A percentile compares a stretch with the other conserved stretches of the same genome.
These are phyloP conservation scores for Oxycera nigricornis DNA, from an alignment of 2,888 invertebrate genomes.

Conservation along the genomic window DNA sequence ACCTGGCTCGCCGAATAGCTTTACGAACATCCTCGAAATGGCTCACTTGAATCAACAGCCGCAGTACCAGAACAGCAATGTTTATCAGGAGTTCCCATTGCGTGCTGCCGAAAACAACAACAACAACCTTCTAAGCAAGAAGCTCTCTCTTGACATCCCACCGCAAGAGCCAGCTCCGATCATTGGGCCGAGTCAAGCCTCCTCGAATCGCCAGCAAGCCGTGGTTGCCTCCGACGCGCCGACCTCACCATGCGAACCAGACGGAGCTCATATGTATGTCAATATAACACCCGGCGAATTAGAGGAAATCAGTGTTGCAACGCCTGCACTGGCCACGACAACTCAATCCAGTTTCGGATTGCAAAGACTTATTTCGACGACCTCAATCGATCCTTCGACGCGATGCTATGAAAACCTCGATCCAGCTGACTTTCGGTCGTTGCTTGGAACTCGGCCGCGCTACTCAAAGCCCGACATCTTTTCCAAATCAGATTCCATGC, in stretches of 20 bases:
- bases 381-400: slow-evolving; percentile 43
- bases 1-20: slow-evolving; percentile 66
- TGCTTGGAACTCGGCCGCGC: slow-evolving; percentile 41
- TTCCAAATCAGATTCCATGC: slow-evolving; percentile 48
- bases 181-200: slow-evolving; percentile 42
- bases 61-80: slow-evolving; percentile 62
- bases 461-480: slow-evolving; percentile 50
- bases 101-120: slow-evolving; percentile 63
- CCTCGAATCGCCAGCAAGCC: slow-evolving; percentile 1
- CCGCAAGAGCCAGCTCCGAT: slow-evolving; percentile 59
- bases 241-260: slow-evolving; percentile 40
- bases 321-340: slow-evolving; percentile 34
- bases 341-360: slow-evolving; percentile 43
- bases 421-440: slow-evolving; percentile 46
- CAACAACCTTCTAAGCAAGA: slow-evolving; percentile 49
- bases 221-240: slow-evolving; percentile 25
- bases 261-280: slow-evolving; percentile 62
- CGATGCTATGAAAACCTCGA: slow-evolving; percentile 51
- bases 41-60: slow-evolving; percentile 62
- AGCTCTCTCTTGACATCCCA: slow-evolving; percentile 56
- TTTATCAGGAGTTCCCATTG: slow-evolving; percentile 67
- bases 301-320: slow-evolving; percentile 37
- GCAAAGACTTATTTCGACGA: slow-evolving; percentile 39
- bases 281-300: slow-evolving; percentile 62
- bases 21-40: slow-evolving; percentile 65